These are phyloP conservation scores for Drosophila hawaiiensis DNA, from an alignment of 2,888 invertebrate species.

Conservation along the genomic window DNA sequence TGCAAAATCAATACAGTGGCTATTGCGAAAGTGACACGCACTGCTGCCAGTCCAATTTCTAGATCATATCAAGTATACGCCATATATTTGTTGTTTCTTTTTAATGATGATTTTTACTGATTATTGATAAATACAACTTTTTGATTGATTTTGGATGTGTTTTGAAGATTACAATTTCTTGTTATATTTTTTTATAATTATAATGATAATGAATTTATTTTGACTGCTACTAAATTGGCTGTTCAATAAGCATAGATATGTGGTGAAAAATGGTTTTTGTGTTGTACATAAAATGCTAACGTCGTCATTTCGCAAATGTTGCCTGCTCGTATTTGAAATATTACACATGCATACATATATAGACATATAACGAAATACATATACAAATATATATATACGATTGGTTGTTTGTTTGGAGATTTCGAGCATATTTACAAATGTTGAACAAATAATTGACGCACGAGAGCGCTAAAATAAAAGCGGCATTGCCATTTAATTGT, in stretches of 20 bases:
- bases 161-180: neutral
- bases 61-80: neutral
- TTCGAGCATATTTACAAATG: neutral
- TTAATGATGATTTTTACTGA: neutral
- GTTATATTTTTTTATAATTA: neutral
- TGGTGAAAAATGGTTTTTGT: neutral
- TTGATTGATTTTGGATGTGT: neutral
- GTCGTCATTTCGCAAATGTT: neutral
- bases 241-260: neutral
- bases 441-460: slow-evolving; percentile 19
- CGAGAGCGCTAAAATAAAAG: neutral
- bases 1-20: slow-evolving; percentile 43
- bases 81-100: too few relatives aligned
- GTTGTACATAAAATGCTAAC: neutral
- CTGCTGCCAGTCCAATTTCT: neutral
- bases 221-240: neutral
- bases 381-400: neutral
- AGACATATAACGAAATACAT: neutral
- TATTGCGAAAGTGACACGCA: slow-evolving; percentile 8
- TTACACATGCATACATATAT: neutral
- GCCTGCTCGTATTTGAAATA: neutral
- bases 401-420: neutral
- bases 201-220: neutral
- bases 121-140: neutral
- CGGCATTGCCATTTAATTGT: slow-evolving; percentile 22